Conservation (phyloP, 2,888 invertebrate genomes). For the Timandra comae region DNA sequence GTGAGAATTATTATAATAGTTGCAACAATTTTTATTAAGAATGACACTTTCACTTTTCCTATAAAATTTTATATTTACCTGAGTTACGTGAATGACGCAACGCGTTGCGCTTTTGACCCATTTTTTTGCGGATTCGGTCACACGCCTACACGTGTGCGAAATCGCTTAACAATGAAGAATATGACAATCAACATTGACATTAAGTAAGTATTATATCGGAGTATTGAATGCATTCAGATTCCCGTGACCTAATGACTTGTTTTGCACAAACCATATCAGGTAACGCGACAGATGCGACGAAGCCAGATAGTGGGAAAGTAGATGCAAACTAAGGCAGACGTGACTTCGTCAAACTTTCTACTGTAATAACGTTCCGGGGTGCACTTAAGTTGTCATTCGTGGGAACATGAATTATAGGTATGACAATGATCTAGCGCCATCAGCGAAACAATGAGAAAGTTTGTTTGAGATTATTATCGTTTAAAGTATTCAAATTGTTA, state of each 20-base stretch:
- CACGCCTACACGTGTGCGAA: conserved; percentile 64
- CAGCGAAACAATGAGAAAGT: conserved; percentile 47
- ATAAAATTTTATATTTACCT: conserved; percentile 20
- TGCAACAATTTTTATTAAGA: conserved; percentile 7
- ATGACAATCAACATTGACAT: conserved; percentile 23
- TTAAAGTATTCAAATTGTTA: conserved; percentile 1
- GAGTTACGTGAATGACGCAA: conserved; percentile 39
- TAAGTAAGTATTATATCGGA: conserved; percentile 15
- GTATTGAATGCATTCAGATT: conserved; percentile 29
- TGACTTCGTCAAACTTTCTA: conserved; percentile 69
- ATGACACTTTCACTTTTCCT: conserved; percentile 35
- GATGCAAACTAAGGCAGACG: conserved; percentile 70
- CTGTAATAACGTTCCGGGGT: conserved; percentile 48
- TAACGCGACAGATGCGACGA: conserved; percentile 60
- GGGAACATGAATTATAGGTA: conserved; percentile 63
- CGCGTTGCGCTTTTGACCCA: conserved; percentile 38
- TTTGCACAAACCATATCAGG: conserved; percentile 55
- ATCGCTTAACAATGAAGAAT: conserved; percentile 29
- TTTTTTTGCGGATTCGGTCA: conserved; percentile 36
- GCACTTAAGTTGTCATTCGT: conserved; percentile 66
- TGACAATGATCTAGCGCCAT: conserved; percentile 45
- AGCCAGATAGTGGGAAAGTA: conserved; percentile 59
- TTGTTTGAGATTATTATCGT: conserved; percentile 17
- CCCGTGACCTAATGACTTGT: conserved; percentile 56
- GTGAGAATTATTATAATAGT: conserved; percentile 33